These are phyloP conservation scores for Chrysomallon squamiferum DNA, from an alignment of 1,140 invertebrate genomes.

Conservation along the genomic window DNA sequence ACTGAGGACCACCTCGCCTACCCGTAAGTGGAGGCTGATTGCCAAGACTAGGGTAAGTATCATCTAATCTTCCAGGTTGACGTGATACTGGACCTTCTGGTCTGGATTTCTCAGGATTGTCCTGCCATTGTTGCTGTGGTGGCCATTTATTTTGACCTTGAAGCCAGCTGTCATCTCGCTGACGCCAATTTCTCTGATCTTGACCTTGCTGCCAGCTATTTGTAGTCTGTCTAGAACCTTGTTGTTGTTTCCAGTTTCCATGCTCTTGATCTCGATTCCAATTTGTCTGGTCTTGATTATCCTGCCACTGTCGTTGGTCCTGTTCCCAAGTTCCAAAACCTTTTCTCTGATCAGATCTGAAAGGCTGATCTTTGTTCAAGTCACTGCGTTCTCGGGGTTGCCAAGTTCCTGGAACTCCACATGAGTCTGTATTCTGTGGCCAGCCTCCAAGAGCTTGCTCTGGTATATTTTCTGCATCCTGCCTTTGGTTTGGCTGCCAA, in stretches of 20 bases:
- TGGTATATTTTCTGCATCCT: too few relatives aligned
- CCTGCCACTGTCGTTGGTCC: not conserved
- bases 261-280: constrained; percentile 8
- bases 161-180: not conserved
- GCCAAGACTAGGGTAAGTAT: too few relatives aligned
- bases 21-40: too few relatives aligned
- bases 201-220: not conserved
- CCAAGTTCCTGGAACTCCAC: too few relatives aligned
- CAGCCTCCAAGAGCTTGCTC: too few relatives aligned
- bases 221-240: not conserved
- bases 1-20: too few relatives aligned
- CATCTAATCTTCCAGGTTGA: too few relatives aligned
- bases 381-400: too few relatives aligned
- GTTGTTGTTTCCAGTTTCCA: not conserved
- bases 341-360: not conserved
- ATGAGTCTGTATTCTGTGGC: too few relatives aligned
- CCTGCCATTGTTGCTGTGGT: not conserved
- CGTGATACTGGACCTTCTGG: too few relatives aligned
- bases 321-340: not conserved
- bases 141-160: not conserved
- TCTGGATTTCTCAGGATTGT: too few relatives aligned
- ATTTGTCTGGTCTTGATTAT: constrained; percentile 1
- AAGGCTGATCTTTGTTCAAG: not conserved
- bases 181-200: not conserved
- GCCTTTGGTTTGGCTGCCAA: too few relatives aligned